Evolutionary conservation across 2,888 invertebrate genomes (phyloP), one percentile per base, ranked within the genome.

Genomic region (Argynnis bischoffii): DNA sequence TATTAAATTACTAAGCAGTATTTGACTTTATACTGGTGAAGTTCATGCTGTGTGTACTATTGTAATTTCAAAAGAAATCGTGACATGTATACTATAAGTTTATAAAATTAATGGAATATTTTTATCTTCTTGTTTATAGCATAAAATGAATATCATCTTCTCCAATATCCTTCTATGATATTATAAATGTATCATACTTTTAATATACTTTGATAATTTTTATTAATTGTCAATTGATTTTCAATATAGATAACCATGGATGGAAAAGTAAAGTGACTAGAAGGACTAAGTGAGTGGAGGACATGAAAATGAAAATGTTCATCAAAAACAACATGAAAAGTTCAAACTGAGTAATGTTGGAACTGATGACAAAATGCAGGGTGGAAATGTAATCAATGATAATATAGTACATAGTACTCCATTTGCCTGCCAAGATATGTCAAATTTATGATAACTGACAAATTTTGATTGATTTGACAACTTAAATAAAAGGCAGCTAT

Each of bases 371-470:
- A 79, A 79, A 80, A 79, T 83, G 81, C 86, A 83, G 84, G 90
- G 91, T 91, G 88, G 91, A 90, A 91, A 92, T 90, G 92, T 91
- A 92, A 92, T 90, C 91, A 88, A 85, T 86, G 84, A 88, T 83
- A 88, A 86, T 83, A 87, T 84, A 90, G 88, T 90, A 88, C 79
- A 81, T 83, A 85, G 84, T 84, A 79, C 80, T 77, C 81, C 72
- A 74, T 74, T 71, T 70, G 74, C 74, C 77, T 78, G 77, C 75
- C 75, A 74, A 75, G 70, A 77, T 57, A 70, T 79, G 84, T 85
- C 85, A 88, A 82, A 77, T 87, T 87, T 84, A 84, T 87, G 84
- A 86, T 76, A 79, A 83, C 83, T 82, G 75, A 74, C 70, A 59
- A 41, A 48, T 60, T 35, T 66, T 46, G 50, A 48, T 50, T 18